Conservation (phyloP, 2,888 invertebrate genomes). For the Orchesella flavescens region DNA sequence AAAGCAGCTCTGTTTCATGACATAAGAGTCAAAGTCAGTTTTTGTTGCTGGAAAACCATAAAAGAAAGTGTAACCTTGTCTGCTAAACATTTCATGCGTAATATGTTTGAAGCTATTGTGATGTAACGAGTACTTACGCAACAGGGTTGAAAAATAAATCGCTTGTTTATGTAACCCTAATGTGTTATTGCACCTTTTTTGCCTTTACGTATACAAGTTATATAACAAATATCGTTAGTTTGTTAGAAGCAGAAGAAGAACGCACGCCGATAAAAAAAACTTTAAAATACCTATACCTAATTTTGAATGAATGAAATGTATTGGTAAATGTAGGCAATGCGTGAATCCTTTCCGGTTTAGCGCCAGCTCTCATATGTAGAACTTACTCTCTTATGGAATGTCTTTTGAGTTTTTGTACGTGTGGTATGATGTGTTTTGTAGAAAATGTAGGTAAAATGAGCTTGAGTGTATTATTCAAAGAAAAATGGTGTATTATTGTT, state of each 20-base stretch:
- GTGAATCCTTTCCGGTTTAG: constrained; percentile 56
- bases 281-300: no score
- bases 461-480: constrained; percentile 12
- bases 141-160: no score
- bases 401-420: constrained; percentile 3
- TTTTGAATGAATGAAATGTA: constrained; percentile 37
- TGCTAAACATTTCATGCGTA: neutral
- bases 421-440: neutral
- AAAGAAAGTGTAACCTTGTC: constrained; percentile 1
- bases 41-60: neutral
- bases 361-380: constrained; percentile 8
- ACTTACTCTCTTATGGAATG: constrained; percentile 1
- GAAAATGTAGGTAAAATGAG: neutral
- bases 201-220: no score
- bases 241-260: no score
- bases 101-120: neutral
- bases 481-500: constrained; percentile 51
- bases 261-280: no score
- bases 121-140: neutral
- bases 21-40: neutral
- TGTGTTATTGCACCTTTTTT: no score
- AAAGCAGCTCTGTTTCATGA: neutral
- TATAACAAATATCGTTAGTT: no score
- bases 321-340: constrained; percentile 22
- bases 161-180: no score